Base-by-base conservation (phyloP, 2,888 invertebrate genomes). In the Hydraecia micacea region DNA sequence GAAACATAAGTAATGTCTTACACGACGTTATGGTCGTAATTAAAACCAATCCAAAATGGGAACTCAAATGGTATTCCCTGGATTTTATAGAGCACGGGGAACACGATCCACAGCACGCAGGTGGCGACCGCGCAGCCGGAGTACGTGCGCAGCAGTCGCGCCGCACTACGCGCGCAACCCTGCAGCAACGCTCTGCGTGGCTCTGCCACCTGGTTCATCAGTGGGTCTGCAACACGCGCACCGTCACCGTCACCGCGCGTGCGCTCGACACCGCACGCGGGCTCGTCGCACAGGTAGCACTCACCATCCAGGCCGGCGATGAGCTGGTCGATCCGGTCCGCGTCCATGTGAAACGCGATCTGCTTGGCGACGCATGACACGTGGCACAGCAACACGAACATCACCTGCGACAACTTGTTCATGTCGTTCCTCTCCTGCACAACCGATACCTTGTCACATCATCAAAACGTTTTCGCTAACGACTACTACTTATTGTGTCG, bases 321-420 rank as follows among this genome's bases (percentile, higher is more conserved):
- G 58, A 90, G 76, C 13, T 4, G 72, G 52, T 90, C 87, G 68
- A 90, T 84, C 18, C 84, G 74, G 18, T 72, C 81, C 25, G 87
- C 89, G 49, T 85, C 66, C 70, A 83, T 28, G 80, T 92, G 90
- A 81, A 96, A 94, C 60, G 93, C 93, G 46, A 93, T 21, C 82
- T 95, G 96, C 88, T 96, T 96, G 36, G 88, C 92, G 84, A 95
- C 86, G 42, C 95, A 94, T 7, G 95, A 95, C 78, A 94, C 87
- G 89, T 95, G 95, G 80, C 95, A 95, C 72, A 96, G 90, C 87
- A 95, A 87, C 82, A 96, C 89, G 87, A 95, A 95, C 94, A 95
- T 91, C 81, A 95, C 95, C 8, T 93, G 92, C 3, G 95, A 92
- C 72, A 96, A 83, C 86, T 92, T 92, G 46, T 91, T 91, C 94